phyloP scores from a whole-genome alignment of 1,140 invertebrate species.

The Neodiprion pinetum region DNA sequence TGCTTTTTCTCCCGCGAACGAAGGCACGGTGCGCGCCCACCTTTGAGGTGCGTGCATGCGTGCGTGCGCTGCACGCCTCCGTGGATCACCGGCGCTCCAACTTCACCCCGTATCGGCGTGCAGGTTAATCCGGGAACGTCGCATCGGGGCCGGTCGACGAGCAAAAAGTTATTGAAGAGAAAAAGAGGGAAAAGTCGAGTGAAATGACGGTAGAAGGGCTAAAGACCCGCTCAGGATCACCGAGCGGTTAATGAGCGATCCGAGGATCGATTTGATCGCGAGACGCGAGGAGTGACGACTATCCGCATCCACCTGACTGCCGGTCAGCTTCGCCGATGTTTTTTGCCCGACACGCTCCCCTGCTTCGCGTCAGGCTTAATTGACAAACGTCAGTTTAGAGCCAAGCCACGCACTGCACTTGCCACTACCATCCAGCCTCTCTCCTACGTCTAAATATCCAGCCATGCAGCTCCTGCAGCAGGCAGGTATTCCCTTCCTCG shows the following conservation, averaged over 20 bases:
- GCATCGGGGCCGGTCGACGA: neutral
- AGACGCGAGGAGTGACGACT: neutral
- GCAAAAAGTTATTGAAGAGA: neutral
- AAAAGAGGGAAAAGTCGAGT: neutral
- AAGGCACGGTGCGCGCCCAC: neutral
- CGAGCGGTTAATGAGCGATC: neutral
- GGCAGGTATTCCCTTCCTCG: too few species aligned
- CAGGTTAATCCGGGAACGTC: neutral
- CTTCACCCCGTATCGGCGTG: neutral
- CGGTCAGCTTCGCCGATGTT: neutral
- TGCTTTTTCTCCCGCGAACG: neutral
- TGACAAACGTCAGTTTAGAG: slow-evolving; percentile 4
- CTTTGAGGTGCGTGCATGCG: neutral
- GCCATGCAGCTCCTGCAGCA: too few species aligned
- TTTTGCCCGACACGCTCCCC: neutral
- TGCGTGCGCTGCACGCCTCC: neutral
- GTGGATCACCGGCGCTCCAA: neutral
- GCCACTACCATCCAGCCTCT: too few species aligned
- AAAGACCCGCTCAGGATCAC: neutral
- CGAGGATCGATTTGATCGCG: neutral
- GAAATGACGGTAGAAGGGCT: neutral
- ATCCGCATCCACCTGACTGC: neutral
- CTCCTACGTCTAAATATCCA: too few species aligned
- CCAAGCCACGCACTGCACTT: too few species aligned
- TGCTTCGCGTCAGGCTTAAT: slow-evolving; percentile 7